Base-by-base conservation (phyloP, 1,140 invertebrate species). In the Samia ricini region DNA sequence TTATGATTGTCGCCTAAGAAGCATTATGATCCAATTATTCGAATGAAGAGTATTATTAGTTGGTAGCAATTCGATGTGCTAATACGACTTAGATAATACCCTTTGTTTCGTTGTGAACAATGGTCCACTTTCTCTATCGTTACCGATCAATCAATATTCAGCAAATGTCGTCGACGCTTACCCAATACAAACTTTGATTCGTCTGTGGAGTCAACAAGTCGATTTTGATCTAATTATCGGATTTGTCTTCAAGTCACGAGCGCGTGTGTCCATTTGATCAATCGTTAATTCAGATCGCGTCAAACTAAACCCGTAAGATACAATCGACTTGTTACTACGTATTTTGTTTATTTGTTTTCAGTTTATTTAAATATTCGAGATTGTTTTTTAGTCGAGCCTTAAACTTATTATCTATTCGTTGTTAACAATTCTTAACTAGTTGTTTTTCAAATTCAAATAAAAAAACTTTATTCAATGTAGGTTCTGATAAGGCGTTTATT, bases 91-190 rank as follows among this genome's bases (percentile, higher is more conserved):
- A 42, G 33, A 42, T 42, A 8, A 26, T 26, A 42, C 1, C 33
- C 10, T n/a, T 12, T 12, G 33, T 29, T 8, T 10, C 26, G n/a
- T 42, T 42, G 33, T 42, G 1, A 10, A 42, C 15, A 42, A 1
- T 42, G 33, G 33, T 42, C 33, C 33, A 42, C 33, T 42, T 42
- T 42, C 33, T 42, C 33, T 42, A 42, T 42, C 33, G 33, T 42
- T 42, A 42, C 33, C 33, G n/a, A 42, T 42, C 33, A 15, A 42
- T 42, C 33, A 42, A 15, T 15, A 42, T 42, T 42, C 33, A 1
- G n/a, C 15, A 0, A 8, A 3, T 42, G 33, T 12, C 12, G 33
- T 42, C 7, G 33, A 42, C 33, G 33, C 33, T 42, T 42, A 42
- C 33, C 33, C 12, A 42, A 42, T 42, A 4, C 33, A 10, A 42